A percentile compares a stretch with the other conserved stretches of the same genome.
phyloP scores from a whole-genome alignment of 2,797 vertebrate genomes.

The Aldrovandia affinis region DNA sequence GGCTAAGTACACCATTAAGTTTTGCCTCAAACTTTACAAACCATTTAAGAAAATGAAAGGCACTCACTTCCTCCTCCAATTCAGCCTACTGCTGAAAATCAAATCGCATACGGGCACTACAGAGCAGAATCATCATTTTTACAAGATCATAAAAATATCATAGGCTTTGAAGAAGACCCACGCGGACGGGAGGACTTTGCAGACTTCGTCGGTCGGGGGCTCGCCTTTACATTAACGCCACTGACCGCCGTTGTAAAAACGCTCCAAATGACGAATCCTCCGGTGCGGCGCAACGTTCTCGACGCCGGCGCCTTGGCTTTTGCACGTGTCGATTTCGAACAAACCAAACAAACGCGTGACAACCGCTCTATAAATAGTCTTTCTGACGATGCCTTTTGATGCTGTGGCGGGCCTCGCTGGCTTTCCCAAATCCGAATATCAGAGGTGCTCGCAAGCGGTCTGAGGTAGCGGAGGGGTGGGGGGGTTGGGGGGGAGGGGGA shows the following conservation, averaged over 20 bases:
- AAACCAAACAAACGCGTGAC: constrained; percentile 15
- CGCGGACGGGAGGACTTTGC: constrained; percentile 66
- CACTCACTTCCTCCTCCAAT: constrained; percentile 58
- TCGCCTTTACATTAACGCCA: constrained; percentile 70
- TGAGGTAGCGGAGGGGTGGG: not conserved
- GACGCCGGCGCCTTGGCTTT: not conserved
- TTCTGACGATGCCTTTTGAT: not conserved
- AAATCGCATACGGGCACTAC: constrained; percentile 66
- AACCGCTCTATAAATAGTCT: not conserved
- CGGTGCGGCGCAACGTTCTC: not conserved
- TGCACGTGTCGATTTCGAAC: not conserved
- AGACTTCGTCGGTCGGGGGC: constrained; percentile 70
- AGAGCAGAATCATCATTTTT: constrained; percentile 71
- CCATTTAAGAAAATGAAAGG: constrained; percentile 69
- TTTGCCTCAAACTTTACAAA: constrained; percentile 64
- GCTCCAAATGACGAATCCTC: not conserved
- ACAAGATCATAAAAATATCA: constrained; percentile 81
- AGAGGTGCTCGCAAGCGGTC: not conserved
- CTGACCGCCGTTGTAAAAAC: constrained; percentile 34
- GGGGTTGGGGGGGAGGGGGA: not conserved
- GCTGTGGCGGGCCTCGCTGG: not conserved
- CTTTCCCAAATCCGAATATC: constrained; percentile 17
- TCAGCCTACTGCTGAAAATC: constrained; percentile 57
- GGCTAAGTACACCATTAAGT: constrained; percentile 37
- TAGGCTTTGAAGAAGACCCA: constrained; percentile 70